A percentile compares a stretch with the other conserved stretches of the same genome.
phyloP scores from a whole-genome alignment of 1,140 invertebrate species.

The Drosophila simulans region DNA sequence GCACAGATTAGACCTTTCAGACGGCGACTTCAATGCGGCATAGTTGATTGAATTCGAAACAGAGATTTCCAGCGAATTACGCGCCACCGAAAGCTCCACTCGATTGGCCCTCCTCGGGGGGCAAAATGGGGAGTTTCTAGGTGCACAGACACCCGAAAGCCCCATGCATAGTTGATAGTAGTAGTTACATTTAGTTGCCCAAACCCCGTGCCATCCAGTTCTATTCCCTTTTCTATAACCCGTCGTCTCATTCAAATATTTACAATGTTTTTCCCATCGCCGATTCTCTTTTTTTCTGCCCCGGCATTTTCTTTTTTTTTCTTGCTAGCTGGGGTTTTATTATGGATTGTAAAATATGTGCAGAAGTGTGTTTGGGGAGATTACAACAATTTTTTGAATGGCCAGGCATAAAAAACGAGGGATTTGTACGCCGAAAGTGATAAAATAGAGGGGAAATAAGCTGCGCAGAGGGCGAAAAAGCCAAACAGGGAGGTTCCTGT shows the following conservation, averaged over 20 bases:
- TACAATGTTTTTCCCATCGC: conserved; percentile 48
- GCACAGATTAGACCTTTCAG: conserved; percentile 40
- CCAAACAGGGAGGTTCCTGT: not conserved
- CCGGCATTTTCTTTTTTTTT: not conserved
- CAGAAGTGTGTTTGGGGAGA: conserved; percentile 43
- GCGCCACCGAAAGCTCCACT: conserved; percentile 56
- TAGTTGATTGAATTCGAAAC: conserved; percentile 78
- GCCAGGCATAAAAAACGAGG: conserved; percentile 42
- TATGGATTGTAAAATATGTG: conserved; percentile 51
- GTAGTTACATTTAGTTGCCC: conserved; percentile 51
- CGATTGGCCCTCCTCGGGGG: conserved; percentile 17
- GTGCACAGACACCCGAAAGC: conserved; percentile 40
- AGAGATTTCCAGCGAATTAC: conserved; percentile 79
- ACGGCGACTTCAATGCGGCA: conserved; percentile 61
- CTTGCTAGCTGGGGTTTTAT: conserved; percentile 29
- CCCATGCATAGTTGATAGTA: conserved; percentile 45
- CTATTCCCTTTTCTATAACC: conserved; percentile 35
- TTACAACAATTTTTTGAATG: conserved; percentile 48
- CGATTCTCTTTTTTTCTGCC: not conserved
- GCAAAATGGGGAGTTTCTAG: not conserved
- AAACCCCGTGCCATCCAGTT: not conserved
- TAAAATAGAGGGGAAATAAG: conserved; percentile 47
- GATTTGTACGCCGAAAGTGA: conserved; percentile 46
- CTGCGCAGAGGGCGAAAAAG: conserved; percentile 6
- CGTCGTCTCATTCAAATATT: conserved; percentile 51